Conservation (phyloP, 1,140 invertebrate species). For the Phymorhynchus buccinoides region DNA sequence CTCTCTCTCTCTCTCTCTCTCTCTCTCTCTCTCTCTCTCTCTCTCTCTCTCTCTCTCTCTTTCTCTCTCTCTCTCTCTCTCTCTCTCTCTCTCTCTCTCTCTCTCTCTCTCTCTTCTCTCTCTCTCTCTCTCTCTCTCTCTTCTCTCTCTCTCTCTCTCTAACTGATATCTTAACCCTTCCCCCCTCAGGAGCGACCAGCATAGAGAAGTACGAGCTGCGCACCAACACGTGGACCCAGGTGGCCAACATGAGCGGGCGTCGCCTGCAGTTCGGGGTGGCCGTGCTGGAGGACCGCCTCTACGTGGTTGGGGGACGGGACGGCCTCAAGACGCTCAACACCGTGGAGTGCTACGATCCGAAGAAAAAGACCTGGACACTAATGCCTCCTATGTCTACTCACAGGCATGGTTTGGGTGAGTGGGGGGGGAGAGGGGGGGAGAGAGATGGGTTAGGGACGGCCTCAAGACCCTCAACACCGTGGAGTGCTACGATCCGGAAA, state of each 20-base stretch:
- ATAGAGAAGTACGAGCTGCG: slow-evolving; percentile 92
- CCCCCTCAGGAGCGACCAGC: slow-evolving; percentile 83
- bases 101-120: no score
- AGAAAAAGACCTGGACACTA: slow-evolving; percentile 83
- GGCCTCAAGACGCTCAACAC: slow-evolving; percentile 94
- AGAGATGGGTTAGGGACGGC: no score
- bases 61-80: no score
- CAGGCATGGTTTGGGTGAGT: slow-evolving; percentile 84
- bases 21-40: no score
- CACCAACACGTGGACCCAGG: slow-evolving; percentile 85
- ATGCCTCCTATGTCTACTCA: slow-evolving; percentile 93
- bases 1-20: no score
- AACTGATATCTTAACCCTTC: no score
- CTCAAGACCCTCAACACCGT: slow-evolving; percentile 92
- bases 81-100: no score
- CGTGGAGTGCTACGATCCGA: slow-evolving; percentile 88
- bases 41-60: no score
- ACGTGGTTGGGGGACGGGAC: slow-evolving; percentile 90
- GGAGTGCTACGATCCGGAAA: slow-evolving; percentile 87
- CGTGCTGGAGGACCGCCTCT: slow-evolving; percentile 86
- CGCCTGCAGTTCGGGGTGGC: slow-evolving; percentile 90
- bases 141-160: no score
- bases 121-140: no score
- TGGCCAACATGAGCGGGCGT: slow-evolving; percentile 86
- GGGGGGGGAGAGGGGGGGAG: not conserved